These are phyloP conservation scores for Labroides dimidiatus DNA, from an alignment of 2,797 vertebrate genomes.

Conservation along the genomic window DNA sequence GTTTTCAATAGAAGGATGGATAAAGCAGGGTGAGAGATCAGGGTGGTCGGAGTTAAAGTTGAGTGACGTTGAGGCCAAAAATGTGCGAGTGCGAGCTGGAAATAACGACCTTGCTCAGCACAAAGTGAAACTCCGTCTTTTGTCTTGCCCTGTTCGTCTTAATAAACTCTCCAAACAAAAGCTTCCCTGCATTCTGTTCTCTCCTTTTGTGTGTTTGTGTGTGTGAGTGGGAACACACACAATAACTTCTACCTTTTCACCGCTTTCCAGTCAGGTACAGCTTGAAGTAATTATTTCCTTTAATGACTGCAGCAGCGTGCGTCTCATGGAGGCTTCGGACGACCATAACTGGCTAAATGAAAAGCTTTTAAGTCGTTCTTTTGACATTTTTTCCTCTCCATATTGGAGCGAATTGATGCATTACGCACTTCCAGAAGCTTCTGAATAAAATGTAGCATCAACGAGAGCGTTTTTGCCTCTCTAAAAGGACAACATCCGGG, in stretches of 20 bases:
- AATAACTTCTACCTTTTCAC: not conserved
- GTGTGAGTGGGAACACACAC: not conserved
- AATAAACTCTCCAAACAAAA: constrained; percentile 1
- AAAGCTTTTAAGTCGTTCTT: constrained; percentile 29
- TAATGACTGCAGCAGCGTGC: constrained; percentile 20
- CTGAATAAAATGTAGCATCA: no score
- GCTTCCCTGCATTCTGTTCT: not conserved
- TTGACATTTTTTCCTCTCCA: not conserved
- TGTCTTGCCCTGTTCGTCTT: no score
- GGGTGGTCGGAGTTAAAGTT: no score
- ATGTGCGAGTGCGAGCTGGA: not conserved
- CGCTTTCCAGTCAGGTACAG: constrained; percentile 11
- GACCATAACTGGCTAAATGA: constrained; percentile 31
- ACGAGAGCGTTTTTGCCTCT: no score
- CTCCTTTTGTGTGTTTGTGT: not conserved
- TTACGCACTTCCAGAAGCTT: not conserved
- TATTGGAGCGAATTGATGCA: constrained; percentile 13
- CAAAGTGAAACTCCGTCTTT: not conserved
- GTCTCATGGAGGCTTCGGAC: constrained; percentile 26
- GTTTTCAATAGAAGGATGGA: no score
- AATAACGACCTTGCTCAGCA: not conserved
- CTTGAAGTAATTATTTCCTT: constrained; percentile 28
- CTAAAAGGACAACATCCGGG: not conserved
- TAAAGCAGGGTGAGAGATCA: no score
- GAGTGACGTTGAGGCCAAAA: not conserved